Conservation (phyloP, 2,797 vertebrate species). For the Garrulus glandarius region DNA sequence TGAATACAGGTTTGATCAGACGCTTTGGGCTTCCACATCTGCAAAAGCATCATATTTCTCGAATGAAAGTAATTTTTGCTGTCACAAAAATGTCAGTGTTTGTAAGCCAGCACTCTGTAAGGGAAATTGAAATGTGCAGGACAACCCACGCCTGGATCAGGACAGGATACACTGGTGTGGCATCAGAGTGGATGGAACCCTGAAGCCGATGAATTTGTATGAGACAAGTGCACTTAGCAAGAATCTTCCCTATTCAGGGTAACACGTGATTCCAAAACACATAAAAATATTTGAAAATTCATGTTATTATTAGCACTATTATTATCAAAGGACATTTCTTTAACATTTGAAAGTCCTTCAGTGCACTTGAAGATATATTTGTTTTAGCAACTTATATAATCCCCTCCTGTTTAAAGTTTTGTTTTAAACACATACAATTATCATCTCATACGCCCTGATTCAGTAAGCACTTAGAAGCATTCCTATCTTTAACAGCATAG, state of each 20-base stretch:
- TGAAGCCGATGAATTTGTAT: neutral
- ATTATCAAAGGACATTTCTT: conserved; percentile 45
- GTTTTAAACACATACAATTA: conserved; percentile 64
- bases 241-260: conserved; percentile 20
- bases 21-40: neutral
- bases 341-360: conserved; percentile 61
- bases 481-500: conserved; percentile 66
- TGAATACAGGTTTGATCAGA: neutral
- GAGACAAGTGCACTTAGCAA: neutral
- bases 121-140: neutral
- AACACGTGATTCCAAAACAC: neutral
- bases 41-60: conserved; percentile 16
- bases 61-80: neutral
- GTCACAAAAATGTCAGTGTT: fast-evolving
- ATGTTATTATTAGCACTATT: conserved; percentile 37
- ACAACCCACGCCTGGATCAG: neutral
- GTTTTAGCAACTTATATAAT: conserved; percentile 62
- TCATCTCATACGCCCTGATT: conserved; percentile 56
- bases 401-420: conserved; percentile 62
- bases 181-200: neutral
- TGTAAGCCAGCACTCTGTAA: neutral
- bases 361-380: conserved; percentile 59
- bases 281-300: conserved; percentile 11
- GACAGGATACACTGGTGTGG: neutral
- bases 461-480: conserved; percentile 56